Conservation (phyloP, 2,797 vertebrate species). For the Tympanoctomys barrerae region DNA sequence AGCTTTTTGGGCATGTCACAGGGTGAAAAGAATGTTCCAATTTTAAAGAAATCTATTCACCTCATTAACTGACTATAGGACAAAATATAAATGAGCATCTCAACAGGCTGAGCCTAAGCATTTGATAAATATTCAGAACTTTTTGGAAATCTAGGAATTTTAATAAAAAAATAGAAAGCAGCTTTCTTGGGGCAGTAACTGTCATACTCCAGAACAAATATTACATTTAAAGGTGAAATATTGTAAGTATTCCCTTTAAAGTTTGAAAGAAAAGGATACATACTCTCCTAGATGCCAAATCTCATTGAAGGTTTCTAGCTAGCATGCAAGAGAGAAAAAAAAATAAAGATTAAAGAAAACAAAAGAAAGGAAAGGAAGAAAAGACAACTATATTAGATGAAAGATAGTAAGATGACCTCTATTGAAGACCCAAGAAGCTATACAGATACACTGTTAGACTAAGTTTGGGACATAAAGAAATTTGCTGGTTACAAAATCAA, state of each 20-base stretch:
- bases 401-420: background rate
- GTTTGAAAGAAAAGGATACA: background rate
- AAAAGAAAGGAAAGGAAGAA: background rate
- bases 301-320: background rate
- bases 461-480: background rate
- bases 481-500: conserved; percentile 28
- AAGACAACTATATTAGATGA: background rate
- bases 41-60: conserved; percentile 25
- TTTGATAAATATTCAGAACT: conserved; percentile 25
- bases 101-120: background rate
- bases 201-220: background rate
- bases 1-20: background rate
- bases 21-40: background rate
- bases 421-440: background rate
- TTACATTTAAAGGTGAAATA: background rate
- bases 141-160: background rate
- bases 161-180: background rate
- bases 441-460: background rate
- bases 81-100: background rate
- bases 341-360: background rate
- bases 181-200: background rate
- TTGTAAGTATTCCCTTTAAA: background rate
- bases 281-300: background rate
- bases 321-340: background rate
- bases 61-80: conserved; percentile 24